Conservation (phyloP, 1,140 invertebrate genomes). For the Drosophila saltans region DNA sequence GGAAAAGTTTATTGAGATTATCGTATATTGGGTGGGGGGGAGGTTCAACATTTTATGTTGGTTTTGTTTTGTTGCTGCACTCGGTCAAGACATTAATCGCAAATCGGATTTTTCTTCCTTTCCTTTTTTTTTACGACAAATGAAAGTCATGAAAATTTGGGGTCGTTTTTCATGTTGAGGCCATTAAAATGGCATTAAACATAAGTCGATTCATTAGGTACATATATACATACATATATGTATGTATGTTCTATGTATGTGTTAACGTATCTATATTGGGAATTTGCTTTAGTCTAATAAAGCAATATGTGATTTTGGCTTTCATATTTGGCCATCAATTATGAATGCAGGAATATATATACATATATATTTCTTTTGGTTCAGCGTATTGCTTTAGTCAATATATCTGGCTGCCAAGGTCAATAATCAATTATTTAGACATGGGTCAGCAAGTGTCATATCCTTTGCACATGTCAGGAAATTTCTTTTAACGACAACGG, state of each 20-base stretch:
- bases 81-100: slow-evolving; percentile 1
- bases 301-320: slow-evolving; percentile 10
- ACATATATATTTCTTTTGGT: slow-evolving; percentile 6
- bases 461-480: slow-evolving; percentile 29
- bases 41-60: slow-evolving; percentile 18
- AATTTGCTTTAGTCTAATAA: slow-evolving; percentile 36
- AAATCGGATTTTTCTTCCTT: neutral
- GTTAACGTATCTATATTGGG: slow-evolving; percentile 23
- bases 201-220: slow-evolving; percentile 6
- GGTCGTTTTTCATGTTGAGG: neutral
- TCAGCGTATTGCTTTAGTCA: slow-evolving; percentile 38
- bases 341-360: slow-evolving; percentile 32
- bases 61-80: neutral
- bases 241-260: too few relatives aligned
- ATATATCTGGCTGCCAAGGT: slow-evolving; percentile 74
- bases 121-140: neutral
- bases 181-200: slow-evolving; percentile 3
- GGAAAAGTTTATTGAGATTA: slow-evolving; percentile 19
- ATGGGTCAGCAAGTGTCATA: slow-evolving; percentile 57
- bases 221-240: neutral
- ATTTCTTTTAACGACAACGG: neutral
- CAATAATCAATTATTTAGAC: slow-evolving; percentile 71
- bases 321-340: slow-evolving; percentile 42
- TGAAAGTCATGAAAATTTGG: slow-evolving; percentile 1
- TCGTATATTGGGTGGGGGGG: neutral